A percentile compares a stretch with the other conserved stretches of the same genome.
Conservation (phyloP, 2,113 vertebrate species). For the Anseranas semipalmata region DNA sequence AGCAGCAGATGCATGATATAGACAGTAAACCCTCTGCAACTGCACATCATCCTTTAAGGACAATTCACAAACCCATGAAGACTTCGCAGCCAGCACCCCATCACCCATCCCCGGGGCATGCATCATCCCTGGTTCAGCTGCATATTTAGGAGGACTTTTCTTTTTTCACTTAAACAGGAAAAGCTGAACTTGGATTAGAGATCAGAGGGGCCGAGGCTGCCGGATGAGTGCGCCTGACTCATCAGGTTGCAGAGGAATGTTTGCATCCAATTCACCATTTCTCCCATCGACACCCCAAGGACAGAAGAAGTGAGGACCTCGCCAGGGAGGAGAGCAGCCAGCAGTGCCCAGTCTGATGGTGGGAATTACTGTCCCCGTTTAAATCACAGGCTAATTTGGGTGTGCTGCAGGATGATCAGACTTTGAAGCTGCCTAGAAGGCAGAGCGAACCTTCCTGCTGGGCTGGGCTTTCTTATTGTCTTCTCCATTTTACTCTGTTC, state of each 20-base stretch:
- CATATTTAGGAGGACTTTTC: not conserved
- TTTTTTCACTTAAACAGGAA: not conserved
- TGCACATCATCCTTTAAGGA: not conserved
- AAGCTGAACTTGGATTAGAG: not conserved
- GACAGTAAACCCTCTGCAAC: not conserved
- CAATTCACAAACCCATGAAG: not conserved
- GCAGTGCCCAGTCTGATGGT: too few species aligned
- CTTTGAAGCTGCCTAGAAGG: too few species aligned
- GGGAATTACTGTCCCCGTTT: too few species aligned
- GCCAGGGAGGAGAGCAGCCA: too few species aligned
- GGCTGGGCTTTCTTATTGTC: too few species aligned
- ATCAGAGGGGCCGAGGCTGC: not conserved
- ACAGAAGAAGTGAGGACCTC: too few species aligned
- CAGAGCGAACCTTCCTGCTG: too few species aligned
- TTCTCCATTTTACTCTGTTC: too few species aligned
- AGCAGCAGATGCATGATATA: not conserved
- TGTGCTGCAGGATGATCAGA: too few species aligned
- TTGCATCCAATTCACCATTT: accelerated
- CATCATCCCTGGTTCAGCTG: not conserved
- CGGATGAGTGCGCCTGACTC: accelerated
- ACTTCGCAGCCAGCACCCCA: not conserved
- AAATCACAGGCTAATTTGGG: too few species aligned
- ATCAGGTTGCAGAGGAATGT: not conserved
- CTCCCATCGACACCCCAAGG: not conserved
- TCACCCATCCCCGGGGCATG: not conserved